Percentiles rank a stretch among this genome's conserved stretches.
Evolutionary conservation across 2,113 vertebrate genomes (phyloP).

Genomic region (Xiphophorus hellerii): DNA sequence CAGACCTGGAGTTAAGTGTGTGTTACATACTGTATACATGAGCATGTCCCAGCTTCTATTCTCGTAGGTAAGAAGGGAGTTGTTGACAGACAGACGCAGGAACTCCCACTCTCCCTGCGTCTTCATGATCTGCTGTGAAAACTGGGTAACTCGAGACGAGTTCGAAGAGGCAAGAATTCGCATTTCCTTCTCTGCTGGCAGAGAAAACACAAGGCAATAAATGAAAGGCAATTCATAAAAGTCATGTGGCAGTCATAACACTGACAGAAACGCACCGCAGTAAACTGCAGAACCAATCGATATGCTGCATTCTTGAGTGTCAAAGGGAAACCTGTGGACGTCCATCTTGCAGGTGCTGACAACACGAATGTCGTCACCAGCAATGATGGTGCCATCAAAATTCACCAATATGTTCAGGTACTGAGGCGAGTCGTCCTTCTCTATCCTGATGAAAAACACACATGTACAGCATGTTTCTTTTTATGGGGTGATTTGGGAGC

Average conservation of each 20-base stretch:
- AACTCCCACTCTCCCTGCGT: constrained; percentile 77
- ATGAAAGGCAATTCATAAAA: background rate
- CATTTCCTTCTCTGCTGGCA: constrained; percentile 48
- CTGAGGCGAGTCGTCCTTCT: constrained; percentile 51
- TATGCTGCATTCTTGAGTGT: constrained; percentile 72
- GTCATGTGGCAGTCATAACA: background rate
- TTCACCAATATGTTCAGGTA: constrained; percentile 40
- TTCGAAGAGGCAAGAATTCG: constrained; percentile 55
- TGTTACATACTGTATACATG: constrained; percentile 56
- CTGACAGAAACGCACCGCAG: constrained; percentile 37
- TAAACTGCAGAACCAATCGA: constrained; percentile 49
- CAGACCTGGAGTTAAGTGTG: background rate
- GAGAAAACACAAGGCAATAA: background rate
- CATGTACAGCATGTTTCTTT: background rate
- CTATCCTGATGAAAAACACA: constrained; percentile 49
- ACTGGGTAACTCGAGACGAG: constrained; percentile 68
- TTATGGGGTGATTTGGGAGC: constrained; percentile 3
- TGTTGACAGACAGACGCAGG: constrained; percentile 49
- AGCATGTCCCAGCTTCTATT: constrained; percentile 40
- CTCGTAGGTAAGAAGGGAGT: background rate
- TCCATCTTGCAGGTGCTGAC: constrained; percentile 74
- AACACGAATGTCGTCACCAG: constrained; percentile 55
- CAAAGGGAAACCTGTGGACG: constrained; percentile 77
- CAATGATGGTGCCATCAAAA: constrained; percentile 24
- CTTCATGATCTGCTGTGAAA: constrained; percentile 50